Evolutionary conservation across 2,113 vertebrate genomes (phyloP).

Genomic region (Dermatemys mawii): DNA sequence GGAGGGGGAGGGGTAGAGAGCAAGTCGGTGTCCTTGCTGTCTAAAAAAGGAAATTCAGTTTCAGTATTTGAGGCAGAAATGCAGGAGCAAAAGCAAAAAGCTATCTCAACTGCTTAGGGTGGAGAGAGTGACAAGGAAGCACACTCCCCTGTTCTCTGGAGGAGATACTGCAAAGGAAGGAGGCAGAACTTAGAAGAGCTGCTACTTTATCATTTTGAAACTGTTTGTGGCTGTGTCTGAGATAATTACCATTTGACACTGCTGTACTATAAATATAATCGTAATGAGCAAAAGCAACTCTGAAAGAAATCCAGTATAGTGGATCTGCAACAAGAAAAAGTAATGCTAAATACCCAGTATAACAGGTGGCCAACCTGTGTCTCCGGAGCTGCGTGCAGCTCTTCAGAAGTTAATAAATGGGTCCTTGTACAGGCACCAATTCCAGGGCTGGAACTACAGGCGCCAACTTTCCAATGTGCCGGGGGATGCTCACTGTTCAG

Average conservation of each 20-base stretch:
- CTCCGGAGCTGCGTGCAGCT: too few species aligned
- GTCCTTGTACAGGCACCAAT: too few species aligned
- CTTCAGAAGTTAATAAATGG: too few species aligned
- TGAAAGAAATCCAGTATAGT: not conserved
- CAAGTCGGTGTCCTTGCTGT: conserved; percentile 60
- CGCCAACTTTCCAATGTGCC: too few species aligned
- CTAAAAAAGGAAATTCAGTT: conserved; percentile 71
- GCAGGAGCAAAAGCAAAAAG: conserved; percentile 66
- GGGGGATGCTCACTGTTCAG: too few species aligned
- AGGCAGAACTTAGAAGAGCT: not conserved
- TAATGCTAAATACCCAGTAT: not conserved
- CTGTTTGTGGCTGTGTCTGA: conserved; percentile 8
- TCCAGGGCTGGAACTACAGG: too few species aligned
- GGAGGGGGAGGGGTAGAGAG: conserved; percentile 38
- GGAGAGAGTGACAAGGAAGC: conserved; percentile 50
- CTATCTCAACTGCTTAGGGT: conserved; percentile 54
- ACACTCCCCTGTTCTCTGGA: conserved; percentile 10
- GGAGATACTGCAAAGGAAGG: conserved; percentile 41
- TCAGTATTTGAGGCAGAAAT: conserved; percentile 49
- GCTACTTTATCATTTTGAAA: conserved; percentile 32
- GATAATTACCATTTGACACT: conserved; percentile 35
- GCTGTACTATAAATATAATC: not conserved
- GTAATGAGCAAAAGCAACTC: not conserved
- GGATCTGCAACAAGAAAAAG: conserved; percentile 7
- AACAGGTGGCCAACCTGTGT: too few species aligned